Evolutionary conservation across 2,797 vertebrate genomes (phyloP), one percentile per base, ranked within the genome.

Genomic region (Notoglanidium macrostoma): DNA sequence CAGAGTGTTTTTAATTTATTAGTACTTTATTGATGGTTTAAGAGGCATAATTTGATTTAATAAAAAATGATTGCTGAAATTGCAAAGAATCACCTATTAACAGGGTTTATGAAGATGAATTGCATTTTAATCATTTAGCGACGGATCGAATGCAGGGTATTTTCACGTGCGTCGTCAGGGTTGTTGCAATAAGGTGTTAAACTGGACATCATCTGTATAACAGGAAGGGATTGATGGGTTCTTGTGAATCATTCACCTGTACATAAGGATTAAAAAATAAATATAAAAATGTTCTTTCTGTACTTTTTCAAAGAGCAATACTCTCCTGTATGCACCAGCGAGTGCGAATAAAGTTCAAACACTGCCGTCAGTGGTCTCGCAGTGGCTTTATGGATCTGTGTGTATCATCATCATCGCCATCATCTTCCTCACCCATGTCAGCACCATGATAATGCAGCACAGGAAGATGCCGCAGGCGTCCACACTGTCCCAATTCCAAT

Each of bases 201-300:
- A 44, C 29, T 63, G 54, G 83, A 82, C 35, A 55, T 49, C 21
- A 40, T 32, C 80, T 85, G 67, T 84, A 59, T 35, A 79, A 68
- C 23, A 29, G 81, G 49, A 55, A 49, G n/a, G 32, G 35, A 63
- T 32, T 17, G 44, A 68, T n/a, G 23, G 61, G 15, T 51, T 76
- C 40, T 73, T 72, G 65, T 85, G 83, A 83, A 65, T 74, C 59
- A 54, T 85, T 86, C 26, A 32, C 32, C 9, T 94, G 92, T 95
- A 92, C 90, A 95, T 93, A 94, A 93, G 91, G 91, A 94, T 94
- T 11, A 54, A 83, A 94, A 93, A 95, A 95, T 93, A 90, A 92
- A 93, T 92, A 87, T 84, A 49, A 76, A 63, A 51, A 91, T 93
- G 92, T 94, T 94, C 88, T 94, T 91, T 95, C 89, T 93, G 92